Evolutionary conservation across 2,113 vertebrate genomes (phyloP), one percentile per base, ranked within the genome.

Genomic region (Apteryx owenii): DNA sequence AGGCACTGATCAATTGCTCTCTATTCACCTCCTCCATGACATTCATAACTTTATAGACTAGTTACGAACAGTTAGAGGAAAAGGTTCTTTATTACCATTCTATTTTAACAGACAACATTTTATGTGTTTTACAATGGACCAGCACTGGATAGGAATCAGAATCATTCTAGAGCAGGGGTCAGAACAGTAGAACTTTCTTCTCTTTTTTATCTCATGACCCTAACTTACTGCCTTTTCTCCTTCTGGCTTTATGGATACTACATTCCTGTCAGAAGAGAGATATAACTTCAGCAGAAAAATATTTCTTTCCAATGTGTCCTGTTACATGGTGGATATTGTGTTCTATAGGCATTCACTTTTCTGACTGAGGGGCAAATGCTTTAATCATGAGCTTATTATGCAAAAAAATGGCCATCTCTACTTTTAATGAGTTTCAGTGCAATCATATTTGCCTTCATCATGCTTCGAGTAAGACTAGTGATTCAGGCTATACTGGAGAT

Each of bases 401-500:
- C 15, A 69, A 68, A 71, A 86, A 51, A 46, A 70, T 54, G 50
- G 3, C 62, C 48, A 92, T 77, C 20, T 95, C 54, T 82, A 40
- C 33, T 88, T 90, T 81, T 93, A 93, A 92, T 95, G 90, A 93
- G 33, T 92, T 96, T 83, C 82, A 81, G 17, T 75, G 82, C 83
- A 96, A 95, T 97, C 93, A 93, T 95, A 88, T 81, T 85, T 93
- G 50, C 0, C 7, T 88, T 94, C 92, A 90, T 92, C 92, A 88
- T 73, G 36, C 51, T 66, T 91, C 48, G 36, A 81, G 54, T 62
- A 81, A 81, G 90, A 81, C 40, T 73, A 70, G 90, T 84, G 69
- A 95, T 95, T 92, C 75, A 90, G 23, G 36, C 46, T 95, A 31
- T 31, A 56, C 60, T 88, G 54, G 54, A 95, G 85, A 77, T 90